Evolutionary conservation across 2,113 vertebrate species (phyloP).

Genomic region (Aptenodytes patagonicus): DNA sequence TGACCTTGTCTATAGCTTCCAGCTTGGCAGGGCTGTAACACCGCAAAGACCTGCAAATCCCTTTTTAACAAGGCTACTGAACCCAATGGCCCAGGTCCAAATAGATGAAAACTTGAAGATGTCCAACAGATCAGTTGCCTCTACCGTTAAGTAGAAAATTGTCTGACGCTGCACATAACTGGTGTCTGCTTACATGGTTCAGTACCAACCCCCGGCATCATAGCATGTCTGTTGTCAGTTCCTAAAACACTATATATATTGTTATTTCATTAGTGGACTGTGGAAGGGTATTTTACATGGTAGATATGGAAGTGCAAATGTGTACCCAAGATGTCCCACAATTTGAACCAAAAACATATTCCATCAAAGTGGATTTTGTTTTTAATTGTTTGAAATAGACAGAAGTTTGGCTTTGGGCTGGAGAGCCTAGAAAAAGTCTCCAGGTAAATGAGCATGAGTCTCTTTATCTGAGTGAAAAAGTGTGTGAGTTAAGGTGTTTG

Average conservation of each 20-base stretch:
- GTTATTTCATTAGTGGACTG: slow-evolving; percentile 22
- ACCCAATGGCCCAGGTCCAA: slow-evolving; percentile 72
- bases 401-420: neutral
- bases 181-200: slow-evolving; percentile 24
- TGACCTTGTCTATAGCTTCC: slow-evolving; percentile 82
- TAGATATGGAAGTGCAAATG: neutral
- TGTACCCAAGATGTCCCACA: neutral
- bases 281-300: neutral
- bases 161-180: neutral
- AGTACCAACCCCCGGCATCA: slow-evolving; percentile 12
- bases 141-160: slow-evolving; percentile 8
- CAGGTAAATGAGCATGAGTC: neutral
- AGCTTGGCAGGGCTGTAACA: slow-evolving; percentile 78
- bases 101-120: slow-evolving; percentile 71
- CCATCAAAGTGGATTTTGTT: neutral
- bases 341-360: neutral
- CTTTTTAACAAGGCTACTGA: slow-evolving; percentile 80
- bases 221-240: neutral
- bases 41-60: slow-evolving; percentile 77
- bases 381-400: neutral
- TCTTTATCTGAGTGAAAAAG: neutral
- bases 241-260: slow-evolving; percentile 32
- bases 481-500: neutral
- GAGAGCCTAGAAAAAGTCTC: neutral
- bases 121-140: slow-evolving; percentile 63